Conservation (phyloP, 2,888 invertebrate genomes). For the Leptopterna dolabrata region DNA sequence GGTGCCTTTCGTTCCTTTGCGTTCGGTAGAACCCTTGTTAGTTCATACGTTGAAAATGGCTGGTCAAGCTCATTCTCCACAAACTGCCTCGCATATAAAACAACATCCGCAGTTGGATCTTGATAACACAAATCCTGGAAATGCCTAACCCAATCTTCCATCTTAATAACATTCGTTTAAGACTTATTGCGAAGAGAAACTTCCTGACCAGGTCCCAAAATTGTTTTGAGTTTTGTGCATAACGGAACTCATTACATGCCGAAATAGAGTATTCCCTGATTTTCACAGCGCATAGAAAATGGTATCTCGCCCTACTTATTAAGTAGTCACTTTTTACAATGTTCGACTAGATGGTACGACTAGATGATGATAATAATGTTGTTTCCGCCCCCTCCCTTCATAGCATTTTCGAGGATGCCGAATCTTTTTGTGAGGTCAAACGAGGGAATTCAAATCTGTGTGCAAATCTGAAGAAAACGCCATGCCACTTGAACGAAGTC, state of each 20-base stretch:
- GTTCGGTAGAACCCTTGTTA: background rate
- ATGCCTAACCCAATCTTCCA: background rate
- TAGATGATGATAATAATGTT: no score
- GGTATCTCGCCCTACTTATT: no score
- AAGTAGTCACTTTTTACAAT: no score
- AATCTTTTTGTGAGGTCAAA: no score
- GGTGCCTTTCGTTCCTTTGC: background rate
- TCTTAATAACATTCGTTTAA: background rate
- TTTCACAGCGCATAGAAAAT: no score
- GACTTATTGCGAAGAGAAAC: background rate
- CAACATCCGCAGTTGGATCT: background rate
- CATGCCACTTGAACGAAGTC: no score
- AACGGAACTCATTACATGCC: background rate
- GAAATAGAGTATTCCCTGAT: background rate
- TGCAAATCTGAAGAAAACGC: no score
- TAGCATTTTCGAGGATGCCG: no score
- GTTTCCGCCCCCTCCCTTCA: no score
- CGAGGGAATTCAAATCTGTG: no score
- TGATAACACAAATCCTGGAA: background rate
- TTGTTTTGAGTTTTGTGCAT: background rate
- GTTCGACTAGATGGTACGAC: no score
- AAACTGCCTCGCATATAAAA: background rate
- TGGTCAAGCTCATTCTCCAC: background rate
- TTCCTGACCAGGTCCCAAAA: background rate
- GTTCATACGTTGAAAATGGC: background rate